Percentiles rank a stretch among this genome's conserved stretches.
Evolutionary conservation across 2,888 invertebrate species (phyloP).

Genomic region (Pammene fasciana): DNA sequence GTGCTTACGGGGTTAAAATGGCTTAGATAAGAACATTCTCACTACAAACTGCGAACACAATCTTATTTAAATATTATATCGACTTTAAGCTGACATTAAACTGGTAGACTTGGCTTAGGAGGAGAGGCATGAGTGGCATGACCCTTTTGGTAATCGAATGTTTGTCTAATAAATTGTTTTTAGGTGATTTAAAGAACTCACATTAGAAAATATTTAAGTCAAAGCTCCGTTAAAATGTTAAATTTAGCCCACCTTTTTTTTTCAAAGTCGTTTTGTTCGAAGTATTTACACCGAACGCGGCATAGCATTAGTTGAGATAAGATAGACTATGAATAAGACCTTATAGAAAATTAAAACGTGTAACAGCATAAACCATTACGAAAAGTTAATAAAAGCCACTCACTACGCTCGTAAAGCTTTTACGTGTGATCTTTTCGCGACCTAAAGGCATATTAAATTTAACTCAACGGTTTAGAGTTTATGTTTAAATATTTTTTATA

Average conservation of each 20-base stretch:
- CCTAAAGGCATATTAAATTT: not conserved
- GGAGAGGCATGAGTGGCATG: not conserved
- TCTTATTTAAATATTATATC: slow-evolving; percentile 35
- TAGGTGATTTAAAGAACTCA: not conserved
- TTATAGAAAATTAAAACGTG: too few relatives aligned
- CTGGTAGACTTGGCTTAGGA: not conserved
- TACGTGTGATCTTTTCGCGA: slow-evolving; percentile 1
- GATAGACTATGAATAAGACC: too few relatives aligned
- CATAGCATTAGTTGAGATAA: too few relatives aligned
- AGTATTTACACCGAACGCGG: too few relatives aligned
- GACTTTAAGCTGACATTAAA: slow-evolving; percentile 7
- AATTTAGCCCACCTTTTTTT: too few relatives aligned
- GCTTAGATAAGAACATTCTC: slow-evolving; percentile 22
- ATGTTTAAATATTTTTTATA: not conserved
- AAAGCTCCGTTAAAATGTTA: too few relatives aligned
- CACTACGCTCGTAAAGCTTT: slow-evolving; percentile 1
- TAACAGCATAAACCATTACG: not conserved
- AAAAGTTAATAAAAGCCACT: not conserved
- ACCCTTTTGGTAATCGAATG: not conserved
- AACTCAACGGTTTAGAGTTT: not conserved
- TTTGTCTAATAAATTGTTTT: too few relatives aligned
- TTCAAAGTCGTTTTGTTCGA: too few relatives aligned
- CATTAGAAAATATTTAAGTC: too few relatives aligned
- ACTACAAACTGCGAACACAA: slow-evolving; percentile 22
- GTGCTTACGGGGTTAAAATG: slow-evolving; percentile 30